phyloP scores from a whole-genome alignment of 1,140 invertebrate genomes.

The Hydropsyche tenuis region DNA sequence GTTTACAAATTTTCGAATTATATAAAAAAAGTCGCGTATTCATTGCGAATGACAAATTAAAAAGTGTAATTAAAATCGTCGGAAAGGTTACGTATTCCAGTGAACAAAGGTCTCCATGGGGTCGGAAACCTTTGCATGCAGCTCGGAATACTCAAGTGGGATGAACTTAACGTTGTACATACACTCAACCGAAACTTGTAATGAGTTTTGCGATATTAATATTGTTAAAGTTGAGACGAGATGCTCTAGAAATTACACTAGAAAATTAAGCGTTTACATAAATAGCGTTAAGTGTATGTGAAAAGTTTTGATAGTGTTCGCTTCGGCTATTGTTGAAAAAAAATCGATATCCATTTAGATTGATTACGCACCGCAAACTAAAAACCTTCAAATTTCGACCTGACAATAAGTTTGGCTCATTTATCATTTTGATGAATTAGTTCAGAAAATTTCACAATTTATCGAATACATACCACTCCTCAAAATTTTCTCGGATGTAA shows the following conservation, averaged over 20 bases:
- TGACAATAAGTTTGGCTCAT: conserved; percentile 1
- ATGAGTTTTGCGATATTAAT: conserved; percentile 15
- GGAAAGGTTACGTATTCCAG: not conserved
- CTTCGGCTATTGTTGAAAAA: too few relatives aligned
- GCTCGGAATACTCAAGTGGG: not conserved
- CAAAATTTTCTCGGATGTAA: too few relatives aligned
- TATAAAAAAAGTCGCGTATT: not conserved
- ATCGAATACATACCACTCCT: too few relatives aligned
- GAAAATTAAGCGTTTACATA: conserved; percentile 1
- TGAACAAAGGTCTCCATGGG: not conserved
- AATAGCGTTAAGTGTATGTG: not conserved
- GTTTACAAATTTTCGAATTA: not conserved
- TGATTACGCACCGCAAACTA: too few relatives aligned
- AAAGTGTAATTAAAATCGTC: not conserved
- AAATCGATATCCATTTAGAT: too few relatives aligned
- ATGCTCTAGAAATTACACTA: not conserved
- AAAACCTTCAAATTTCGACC: not conserved
- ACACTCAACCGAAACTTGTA: not conserved
- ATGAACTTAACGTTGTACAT: not conserved
- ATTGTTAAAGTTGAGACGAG: not conserved
- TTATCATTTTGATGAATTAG: conserved; percentile 10
- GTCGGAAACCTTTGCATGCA: not conserved
- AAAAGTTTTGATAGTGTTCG: too few relatives aligned
- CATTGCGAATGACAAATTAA: not conserved
- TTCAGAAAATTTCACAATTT: not conserved